Conservation (phyloP, 2,797 vertebrate genomes). For the Pangasius djambal region DNA sequence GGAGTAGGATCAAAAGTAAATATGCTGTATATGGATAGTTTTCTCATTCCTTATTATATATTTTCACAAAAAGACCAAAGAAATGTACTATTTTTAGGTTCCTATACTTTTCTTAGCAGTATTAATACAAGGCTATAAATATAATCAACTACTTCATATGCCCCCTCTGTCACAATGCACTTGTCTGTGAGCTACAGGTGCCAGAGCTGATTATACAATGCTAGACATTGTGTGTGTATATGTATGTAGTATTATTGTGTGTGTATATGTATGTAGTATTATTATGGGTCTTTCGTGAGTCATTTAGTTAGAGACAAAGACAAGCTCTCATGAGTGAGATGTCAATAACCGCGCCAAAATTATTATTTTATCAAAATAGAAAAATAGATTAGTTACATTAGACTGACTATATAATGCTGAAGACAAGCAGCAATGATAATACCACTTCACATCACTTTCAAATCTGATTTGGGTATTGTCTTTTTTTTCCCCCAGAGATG, state of each 20-base stretch:
- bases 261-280: background rate
- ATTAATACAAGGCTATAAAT: background rate
- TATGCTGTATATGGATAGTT: background rate
- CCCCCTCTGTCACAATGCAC: slow-evolving; percentile 48
- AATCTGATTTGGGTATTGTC: background rate
- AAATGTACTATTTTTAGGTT: background rate
- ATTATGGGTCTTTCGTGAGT: slow-evolving; percentile 9
- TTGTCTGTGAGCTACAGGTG: slow-evolving; percentile 63
- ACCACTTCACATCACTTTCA: background rate
- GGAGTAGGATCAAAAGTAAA: background rate
- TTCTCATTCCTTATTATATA: background rate
- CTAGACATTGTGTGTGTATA: slow-evolving; percentile 3
- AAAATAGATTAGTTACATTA: slow-evolving; percentile 5
- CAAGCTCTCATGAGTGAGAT: slow-evolving; percentile 5
- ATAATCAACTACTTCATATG: background rate
- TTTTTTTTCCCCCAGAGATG: background rate
- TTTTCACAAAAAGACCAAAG: background rate
- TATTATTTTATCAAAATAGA: background rate
- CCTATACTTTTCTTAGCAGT: background rate
- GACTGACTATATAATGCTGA: background rate
- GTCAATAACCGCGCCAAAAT: background rate
- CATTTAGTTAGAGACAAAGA: background rate
- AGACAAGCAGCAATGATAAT: background rate
- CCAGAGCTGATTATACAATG: slow-evolving; percentile 43
- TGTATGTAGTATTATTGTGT: slow-evolving; percentile 3